phyloP scores from a whole-genome alignment of 1,140 invertebrate genomes.

The Trachymyrmex septentrionalis region DNA sequence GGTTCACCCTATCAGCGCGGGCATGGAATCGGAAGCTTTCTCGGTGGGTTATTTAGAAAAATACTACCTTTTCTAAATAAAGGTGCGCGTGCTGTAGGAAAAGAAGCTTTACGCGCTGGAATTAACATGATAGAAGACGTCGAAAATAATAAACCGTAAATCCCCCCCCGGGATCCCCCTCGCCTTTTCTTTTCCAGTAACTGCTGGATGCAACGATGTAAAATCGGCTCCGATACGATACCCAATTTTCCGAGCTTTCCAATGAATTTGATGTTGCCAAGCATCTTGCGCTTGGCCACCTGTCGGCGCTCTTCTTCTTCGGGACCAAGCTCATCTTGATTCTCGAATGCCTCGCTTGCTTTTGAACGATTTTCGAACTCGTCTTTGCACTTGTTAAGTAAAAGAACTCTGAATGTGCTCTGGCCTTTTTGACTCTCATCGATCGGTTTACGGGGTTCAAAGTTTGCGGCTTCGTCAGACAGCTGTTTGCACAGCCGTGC shows the following conservation, averaged over 20 bases:
- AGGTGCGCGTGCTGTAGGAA: too few relatives aligned
- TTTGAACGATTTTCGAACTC: slow-evolving; percentile 97
- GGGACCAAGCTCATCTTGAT: slow-evolving; percentile 88
- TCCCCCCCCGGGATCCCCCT: slow-evolving; percentile 90
- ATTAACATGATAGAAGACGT: too few relatives aligned
- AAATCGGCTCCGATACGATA: slow-evolving; percentile 96
- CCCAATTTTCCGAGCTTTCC: slow-evolving; percentile 99
- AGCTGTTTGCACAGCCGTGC: slow-evolving; percentile 99
- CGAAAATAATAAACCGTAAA: too few relatives aligned
- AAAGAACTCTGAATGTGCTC: slow-evolving; percentile 95
- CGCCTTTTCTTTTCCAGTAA: slow-evolving; percentile 91
- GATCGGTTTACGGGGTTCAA: slow-evolving; percentile 92
- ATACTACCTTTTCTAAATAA: too few relatives aligned
- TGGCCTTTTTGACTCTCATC: slow-evolving; percentile 82
- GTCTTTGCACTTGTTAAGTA: slow-evolving; percentile 96
- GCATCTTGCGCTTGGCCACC: slow-evolving; percentile 98
- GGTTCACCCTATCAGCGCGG: too few relatives aligned
- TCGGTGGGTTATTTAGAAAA: too few relatives aligned
- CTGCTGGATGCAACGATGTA: slow-evolving; percentile 97
- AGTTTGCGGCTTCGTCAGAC: slow-evolving; percentile 98
- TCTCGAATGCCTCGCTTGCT: slow-evolving; percentile 91
- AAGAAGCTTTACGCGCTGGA: too few relatives aligned
- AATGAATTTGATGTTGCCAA: slow-evolving; percentile 99
- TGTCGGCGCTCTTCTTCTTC: slow-evolving; percentile 97
- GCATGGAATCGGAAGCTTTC: too few relatives aligned